phyloP scores from a whole-genome alignment of 2,888 invertebrate species.

The Leptopilina myrica region DNA sequence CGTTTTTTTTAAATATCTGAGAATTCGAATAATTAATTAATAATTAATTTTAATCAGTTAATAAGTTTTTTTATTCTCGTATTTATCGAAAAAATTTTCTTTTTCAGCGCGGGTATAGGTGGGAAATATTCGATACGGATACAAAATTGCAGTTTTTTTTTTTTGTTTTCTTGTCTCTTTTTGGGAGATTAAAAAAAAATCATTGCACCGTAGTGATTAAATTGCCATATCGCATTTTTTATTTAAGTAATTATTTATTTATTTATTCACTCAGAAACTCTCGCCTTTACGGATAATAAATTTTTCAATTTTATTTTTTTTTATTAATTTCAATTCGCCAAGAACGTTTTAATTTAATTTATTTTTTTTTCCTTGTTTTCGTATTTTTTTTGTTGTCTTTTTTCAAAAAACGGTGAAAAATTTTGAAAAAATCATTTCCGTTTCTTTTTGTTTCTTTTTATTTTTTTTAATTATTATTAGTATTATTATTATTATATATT shows the following conservation, averaged over 20 bases:
- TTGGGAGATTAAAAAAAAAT: slow-evolving; percentile 4
- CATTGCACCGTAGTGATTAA: slow-evolving; percentile 36
- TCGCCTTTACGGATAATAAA: no score
- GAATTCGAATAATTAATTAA: no score
- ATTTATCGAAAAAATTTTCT: no score
- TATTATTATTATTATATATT: background rate
- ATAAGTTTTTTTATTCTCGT: no score
- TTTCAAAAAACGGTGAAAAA: background rate
- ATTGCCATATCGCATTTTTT: slow-evolving; percentile 13
- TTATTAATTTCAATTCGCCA: slow-evolving; percentile 13
- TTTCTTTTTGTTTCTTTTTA: background rate
- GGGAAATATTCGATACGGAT: background rate
- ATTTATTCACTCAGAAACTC: slow-evolving; percentile 5
- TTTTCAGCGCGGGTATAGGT: no score
- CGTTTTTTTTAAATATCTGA: no score
- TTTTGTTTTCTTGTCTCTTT: background rate
- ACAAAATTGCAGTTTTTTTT: slow-evolving; percentile 12
- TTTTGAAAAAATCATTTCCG: background rate
- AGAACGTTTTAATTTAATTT: background rate
- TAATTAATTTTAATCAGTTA: no score
- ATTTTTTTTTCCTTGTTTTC: background rate
- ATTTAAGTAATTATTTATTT: no score
- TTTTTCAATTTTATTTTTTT: no score
- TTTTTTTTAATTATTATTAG: background rate
- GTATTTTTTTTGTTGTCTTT: background rate